Base-by-base conservation (phyloP, 2,797 vertebrate genomes). In the Gallinago solitaria region DNA sequence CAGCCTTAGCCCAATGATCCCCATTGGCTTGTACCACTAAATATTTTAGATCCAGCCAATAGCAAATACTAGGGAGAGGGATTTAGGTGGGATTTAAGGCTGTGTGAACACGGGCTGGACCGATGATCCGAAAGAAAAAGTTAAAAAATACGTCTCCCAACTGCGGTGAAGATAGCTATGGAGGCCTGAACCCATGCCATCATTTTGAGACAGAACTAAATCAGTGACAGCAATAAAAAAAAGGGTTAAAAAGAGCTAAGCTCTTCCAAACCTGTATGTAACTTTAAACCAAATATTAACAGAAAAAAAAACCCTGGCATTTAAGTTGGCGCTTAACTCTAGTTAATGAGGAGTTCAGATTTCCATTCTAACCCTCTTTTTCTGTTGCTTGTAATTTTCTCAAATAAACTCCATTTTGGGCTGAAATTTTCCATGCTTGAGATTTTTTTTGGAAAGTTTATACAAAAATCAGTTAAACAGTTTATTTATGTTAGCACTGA, bases 221-320 rank as follows among this genome's bases (percentile, higher is more conserved):
- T 25, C 64, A 85, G 83, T 59, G 96, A 93, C 86, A 97, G 88
- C 89, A 98, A 96, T 96, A 92, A 94, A 96, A 96, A 96, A 95
- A 84, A 71, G 96, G 93, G 94, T 96, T 93, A 95, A 93, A 95
- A 84, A 89, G 45, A 87, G 35, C 63, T 87, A 79, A 93, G 71
- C 80, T 92, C 93, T 96, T 98, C 96, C 96, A 97, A 97, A 98
- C 95, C 97, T 97, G 97, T 96, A 94, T 96, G 97, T 96, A 98
- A 98, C 91, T 92, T 97, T 97, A 98, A 98, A 97, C 96, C 92
- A 97, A 98, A 98, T 96, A 97, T 96, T 96, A 97, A 96, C 88
- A 96, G 86, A 86, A 97, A 97, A 97, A 97, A 97, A 96, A 98
- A 96, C 35, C 93, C 95, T 96, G 95, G 97, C 94, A 96, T 95